Base-by-base conservation (phyloP, 2,113 vertebrate genomes). In the Arizona elegans region DNA sequence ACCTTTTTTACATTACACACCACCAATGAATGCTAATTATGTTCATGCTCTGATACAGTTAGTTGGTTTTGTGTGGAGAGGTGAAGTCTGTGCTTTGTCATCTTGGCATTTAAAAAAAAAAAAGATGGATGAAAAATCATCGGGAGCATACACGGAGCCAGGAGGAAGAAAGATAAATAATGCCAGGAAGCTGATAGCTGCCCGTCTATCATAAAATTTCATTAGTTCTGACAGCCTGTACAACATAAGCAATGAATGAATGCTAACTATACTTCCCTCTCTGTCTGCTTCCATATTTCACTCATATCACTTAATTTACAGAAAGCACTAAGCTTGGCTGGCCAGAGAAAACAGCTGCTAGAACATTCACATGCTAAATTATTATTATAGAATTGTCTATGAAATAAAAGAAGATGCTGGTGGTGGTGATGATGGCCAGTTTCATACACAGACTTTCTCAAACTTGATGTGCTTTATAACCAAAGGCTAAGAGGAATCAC, bases 21-120 rank as follows among this genome's bases (percentile, higher is more conserved):
- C 92, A 95, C 96, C 96, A 90, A 97, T 97, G 97, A 97, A 97
- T 97, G 97, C 97, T 98, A 98, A 98, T 98, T 98, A 97, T 97
- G 95, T 97, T 97, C 95, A 95, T 59, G 95, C 97, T 96, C 96
- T 98, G 98, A 98, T 98, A 98, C 96, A 97, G 97, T 98, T 98
- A 98, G 97, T 97, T 97, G 90, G 95, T 97, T 98, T 97, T 98
- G 88, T 86, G 97, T 97, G 97, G 96, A 97, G 96, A 97, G 95
- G 92, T 91, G 96, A 97, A 97, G 96, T 91, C 93, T 96, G 96
- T 6, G 94, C 97, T 99, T 97, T 97, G 97, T 98, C 98, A 98
- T 98, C 97, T 97, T 98, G 98, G 96, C 98, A 96, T 97, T 96
- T 98, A 38, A 17, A 26, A 75, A 75, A 65, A 65, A 70, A 81